Base-by-base conservation (phyloP, 2,888 invertebrate species). In the Tenthredo livida region DNA sequence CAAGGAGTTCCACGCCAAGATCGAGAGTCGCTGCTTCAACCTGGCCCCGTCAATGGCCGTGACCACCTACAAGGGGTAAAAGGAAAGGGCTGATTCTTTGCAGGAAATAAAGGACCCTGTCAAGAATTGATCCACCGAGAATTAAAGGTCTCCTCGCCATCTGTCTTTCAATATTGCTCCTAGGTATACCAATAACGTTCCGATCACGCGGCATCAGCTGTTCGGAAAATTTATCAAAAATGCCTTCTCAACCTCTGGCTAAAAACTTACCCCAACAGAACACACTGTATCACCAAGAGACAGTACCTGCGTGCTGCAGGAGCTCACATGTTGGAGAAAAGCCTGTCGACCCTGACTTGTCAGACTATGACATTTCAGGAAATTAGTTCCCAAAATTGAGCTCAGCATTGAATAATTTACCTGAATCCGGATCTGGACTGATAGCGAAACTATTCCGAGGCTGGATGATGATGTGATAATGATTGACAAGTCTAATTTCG, bases 321-420 rank as follows among this genome's bases (percentile, higher is more conserved):
- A 29, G 40, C 40, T 40, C 0, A 33, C n/a, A 80, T 47, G 61
- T 50, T 80, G 15, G 58, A 61, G 61, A 33, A 65, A 80, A 33
- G 37, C 21, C 6, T 54, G 25, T 33, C 15, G 21, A 40, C 21
- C 12, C 21, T 77, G 9, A 37, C n/a, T 29, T 33, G 78, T 78
- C 78, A 61, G 29, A 33, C 40, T 40, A 65, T 29, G 67, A 70
- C 40, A 50, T 37, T 33, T 67, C n/a, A 7, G 12, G 29, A 10
- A n/a, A 37, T n/a, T 67, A 67, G 43, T 70, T 83, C n/a, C 29
- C 12, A 33, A 50, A 47, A 67, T 83, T 83, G 17, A 47, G 47
- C 25, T 83, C 83, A 61, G 43, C 37, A 80, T 80, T 80, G 61
- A 80, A 80, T 80, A 80, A 80, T 80, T 78, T 12, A 78, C 33